Percentiles rank a stretch among this genome's conserved stretches.
phyloP scores from a whole-genome alignment of 1,140 invertebrate species.

The Tribolium madens region DNA sequence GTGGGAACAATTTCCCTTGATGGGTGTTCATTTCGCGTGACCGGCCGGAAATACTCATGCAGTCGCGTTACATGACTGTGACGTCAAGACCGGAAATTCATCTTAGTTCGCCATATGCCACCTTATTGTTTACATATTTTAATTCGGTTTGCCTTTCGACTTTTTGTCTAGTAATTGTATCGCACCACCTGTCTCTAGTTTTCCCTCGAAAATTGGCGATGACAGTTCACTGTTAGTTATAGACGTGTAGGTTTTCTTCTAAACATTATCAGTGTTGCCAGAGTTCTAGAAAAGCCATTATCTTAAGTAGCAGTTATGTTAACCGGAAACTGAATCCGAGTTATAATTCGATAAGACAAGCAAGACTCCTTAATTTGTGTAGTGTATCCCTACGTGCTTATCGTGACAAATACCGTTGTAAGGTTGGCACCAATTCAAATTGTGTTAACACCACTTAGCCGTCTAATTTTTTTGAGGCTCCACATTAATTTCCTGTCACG shows the following conservation, averaged over 20 bases:
- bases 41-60: constrained; percentile 53
- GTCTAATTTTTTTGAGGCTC: constrained; percentile 11
- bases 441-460: constrained; percentile 40
- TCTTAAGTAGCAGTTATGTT: constrained; percentile 46
- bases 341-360: constrained; percentile 47
- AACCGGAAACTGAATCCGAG: constrained; percentile 40
- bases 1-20: constrained; percentile 51
- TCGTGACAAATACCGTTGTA: constrained; percentile 34
- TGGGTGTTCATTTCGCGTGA: constrained; percentile 54
- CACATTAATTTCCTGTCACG: constrained; percentile 44
- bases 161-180: constrained; percentile 6
- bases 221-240: constrained; percentile 15
- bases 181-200: not conserved
- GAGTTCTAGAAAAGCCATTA: constrained; percentile 46
- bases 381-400: constrained; percentile 29
- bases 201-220: constrained; percentile 5
- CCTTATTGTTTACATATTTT: constrained; percentile 44
- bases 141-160: constrained; percentile 31
- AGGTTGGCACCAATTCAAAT: constrained; percentile 41
- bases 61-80: constrained; percentile 48
- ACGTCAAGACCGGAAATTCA: constrained; percentile 52
- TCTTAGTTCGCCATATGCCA: constrained; percentile 55
- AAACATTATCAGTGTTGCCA: constrained; percentile 18
- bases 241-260: constrained; percentile 32
- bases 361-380: constrained; percentile 37